A percentile compares a stretch with the other conserved stretches of the same genome.
phyloP scores from a whole-genome alignment of 2,797 vertebrate species.

The Coluber constrictor region DNA sequence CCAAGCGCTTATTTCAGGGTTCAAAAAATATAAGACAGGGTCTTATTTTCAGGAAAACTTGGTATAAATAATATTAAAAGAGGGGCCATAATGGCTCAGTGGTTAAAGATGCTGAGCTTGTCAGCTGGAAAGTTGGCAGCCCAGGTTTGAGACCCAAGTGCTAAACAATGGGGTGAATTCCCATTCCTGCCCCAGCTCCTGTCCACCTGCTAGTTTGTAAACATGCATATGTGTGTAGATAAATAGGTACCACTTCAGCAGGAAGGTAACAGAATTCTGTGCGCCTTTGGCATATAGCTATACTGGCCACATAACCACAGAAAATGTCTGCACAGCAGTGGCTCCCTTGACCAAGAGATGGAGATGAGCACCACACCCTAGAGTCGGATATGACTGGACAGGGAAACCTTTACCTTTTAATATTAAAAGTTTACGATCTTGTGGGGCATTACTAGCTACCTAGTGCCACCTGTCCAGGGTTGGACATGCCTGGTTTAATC shows the following conservation, averaged over 20 bases:
- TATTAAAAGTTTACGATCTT: neutral
- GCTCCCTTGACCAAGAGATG: neutral
- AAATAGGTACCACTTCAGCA: neutral
- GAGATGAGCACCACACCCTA: neutral
- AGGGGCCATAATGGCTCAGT: neutral
- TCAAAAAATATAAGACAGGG: no score
- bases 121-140: neutral
- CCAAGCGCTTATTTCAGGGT: no score
- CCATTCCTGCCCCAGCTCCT: neutral
- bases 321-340: neutral
- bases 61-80: neutral
- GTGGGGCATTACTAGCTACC: neutral
- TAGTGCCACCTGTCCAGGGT: neutral
- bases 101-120: neutral
- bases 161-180: neutral
- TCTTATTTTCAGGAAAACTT: no score
- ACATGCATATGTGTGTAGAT: neutral
- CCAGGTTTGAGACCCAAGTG: neutral
- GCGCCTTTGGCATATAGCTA: neutral
- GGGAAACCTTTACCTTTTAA: neutral
- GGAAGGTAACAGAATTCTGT: neutral
- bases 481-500: neutral
- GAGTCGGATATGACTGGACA: neutral
- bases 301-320: neutral
- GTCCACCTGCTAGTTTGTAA: neutral